These are phyloP conservation scores for Daphoenositta chrysoptera DNA, from an alignment of 2,113 vertebrate genomes.

Conservation along the genomic window DNA sequence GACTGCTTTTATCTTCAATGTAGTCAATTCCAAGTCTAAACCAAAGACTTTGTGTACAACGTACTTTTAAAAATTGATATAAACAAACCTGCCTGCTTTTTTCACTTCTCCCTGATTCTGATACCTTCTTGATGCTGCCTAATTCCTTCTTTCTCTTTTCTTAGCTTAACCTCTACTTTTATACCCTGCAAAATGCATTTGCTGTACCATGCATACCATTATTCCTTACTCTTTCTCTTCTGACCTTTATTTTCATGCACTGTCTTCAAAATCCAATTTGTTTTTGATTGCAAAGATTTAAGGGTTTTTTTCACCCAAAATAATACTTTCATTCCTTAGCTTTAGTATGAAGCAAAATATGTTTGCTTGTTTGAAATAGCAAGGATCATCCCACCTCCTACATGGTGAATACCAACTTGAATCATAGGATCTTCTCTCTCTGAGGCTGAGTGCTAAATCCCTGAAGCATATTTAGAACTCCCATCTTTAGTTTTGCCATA, in stretches of 20 bases:
- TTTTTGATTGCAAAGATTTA: not conserved
- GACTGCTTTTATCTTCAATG: not conserved
- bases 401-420: not conserved
- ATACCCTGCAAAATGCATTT: not conserved
- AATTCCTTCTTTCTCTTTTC: not conserved
- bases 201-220: not conserved
- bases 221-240: not conserved
- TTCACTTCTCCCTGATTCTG: not conserved
- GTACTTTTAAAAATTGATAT: not conserved
- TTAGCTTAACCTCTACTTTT: not conserved
- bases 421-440: not conserved
- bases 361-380: not conserved
- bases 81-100: not conserved
- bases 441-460: not conserved
- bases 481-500: not conserved
- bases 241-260: not conserved
- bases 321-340: not conserved
- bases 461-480: not conserved
- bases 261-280: not conserved
- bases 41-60: not conserved
- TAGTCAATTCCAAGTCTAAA: not conserved
- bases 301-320: fast-evolving
- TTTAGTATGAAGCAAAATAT: not conserved
- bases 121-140: not conserved
- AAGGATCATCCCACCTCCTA: not conserved